These are phyloP conservation scores for Nomada hirtipes DNA, from an alignment of 2,888 invertebrate species.

Conservation along the genomic window DNA sequence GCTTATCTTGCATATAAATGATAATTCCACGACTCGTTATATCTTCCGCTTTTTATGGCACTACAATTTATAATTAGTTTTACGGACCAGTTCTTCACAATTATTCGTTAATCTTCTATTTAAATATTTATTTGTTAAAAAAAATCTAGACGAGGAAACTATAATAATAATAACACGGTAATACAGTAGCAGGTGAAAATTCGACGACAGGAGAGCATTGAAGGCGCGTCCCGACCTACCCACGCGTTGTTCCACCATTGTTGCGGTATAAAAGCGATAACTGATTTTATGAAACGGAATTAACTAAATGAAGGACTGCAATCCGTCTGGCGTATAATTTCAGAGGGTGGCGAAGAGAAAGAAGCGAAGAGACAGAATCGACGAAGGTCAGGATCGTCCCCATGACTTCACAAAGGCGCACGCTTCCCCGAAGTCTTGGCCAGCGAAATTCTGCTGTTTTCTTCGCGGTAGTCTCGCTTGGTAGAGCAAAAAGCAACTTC, in stretches of 20 bases:
- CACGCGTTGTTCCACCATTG: neutral
- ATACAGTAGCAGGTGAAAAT: neutral
- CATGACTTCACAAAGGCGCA: slow-evolving; percentile 54
- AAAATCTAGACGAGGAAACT: neutral
- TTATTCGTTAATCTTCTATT: too few species aligned
- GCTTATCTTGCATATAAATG: too few species aligned
- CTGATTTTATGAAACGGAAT: slow-evolving; percentile 50
- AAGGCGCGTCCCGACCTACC: slow-evolving; percentile 20
- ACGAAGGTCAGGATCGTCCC: slow-evolving; percentile 63
- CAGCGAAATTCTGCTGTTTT: slow-evolving; percentile 61
- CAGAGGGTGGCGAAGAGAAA: slow-evolving; percentile 14
- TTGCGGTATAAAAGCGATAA: slow-evolving; percentile 50
- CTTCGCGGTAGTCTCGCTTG: slow-evolving; percentile 74
- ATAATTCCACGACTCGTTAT: too few species aligned
- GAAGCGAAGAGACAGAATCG: slow-evolving; percentile 41
- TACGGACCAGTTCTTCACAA: too few species aligned
- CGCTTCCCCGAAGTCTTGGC: slow-evolving; percentile 59
- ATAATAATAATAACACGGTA: neutral
- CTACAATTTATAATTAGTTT: too few species aligned
- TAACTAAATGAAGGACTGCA: slow-evolving; percentile 57
- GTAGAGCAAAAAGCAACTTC: slow-evolving; percentile 78
- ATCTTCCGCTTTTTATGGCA: too few species aligned
- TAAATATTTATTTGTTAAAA: too few species aligned
- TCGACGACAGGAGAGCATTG: neutral
- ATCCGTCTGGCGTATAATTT: slow-evolving; percentile 59